Percentiles rank a stretch among this genome's conserved stretches.
phyloP scores from a whole-genome alignment of 2,113 vertebrate species.

The Gobiocypris rarus region DNA sequence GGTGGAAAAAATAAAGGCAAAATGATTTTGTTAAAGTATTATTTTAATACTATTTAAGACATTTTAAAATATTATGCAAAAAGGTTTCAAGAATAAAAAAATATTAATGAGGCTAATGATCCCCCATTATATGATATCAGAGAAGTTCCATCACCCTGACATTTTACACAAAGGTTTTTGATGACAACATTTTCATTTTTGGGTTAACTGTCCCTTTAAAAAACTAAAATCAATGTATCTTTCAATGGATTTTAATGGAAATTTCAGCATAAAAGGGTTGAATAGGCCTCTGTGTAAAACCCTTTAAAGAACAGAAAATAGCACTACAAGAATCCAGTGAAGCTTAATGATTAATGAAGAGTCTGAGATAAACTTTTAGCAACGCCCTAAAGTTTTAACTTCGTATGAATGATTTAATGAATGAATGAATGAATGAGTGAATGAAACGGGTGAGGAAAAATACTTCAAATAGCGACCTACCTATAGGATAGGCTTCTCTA shows the following conservation, averaged over 20 bases:
- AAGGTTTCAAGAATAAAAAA: no score
- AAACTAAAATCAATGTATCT: background rate
- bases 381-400: background rate
- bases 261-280: background rate
- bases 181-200: background rate
- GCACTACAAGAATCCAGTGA: background rate
- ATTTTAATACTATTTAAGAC: background rate
- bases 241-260: background rate
- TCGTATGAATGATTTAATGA: no score
- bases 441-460: background rate
- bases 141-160: background rate
- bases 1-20: background rate
- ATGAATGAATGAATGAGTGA: background rate
- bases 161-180: background rate
- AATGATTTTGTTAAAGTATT: background rate
- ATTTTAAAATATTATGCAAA: background rate
- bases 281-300: background rate
- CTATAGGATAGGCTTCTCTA: background rate
- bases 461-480: background rate
- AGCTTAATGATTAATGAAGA: background rate
- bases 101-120: no score
- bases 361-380: background rate
- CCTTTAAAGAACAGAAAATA: background rate
- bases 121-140: no score
- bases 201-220: background rate